Conservation (phyloP, 2,888 invertebrate genomes). For the Hyposoter didymator region DNA sequence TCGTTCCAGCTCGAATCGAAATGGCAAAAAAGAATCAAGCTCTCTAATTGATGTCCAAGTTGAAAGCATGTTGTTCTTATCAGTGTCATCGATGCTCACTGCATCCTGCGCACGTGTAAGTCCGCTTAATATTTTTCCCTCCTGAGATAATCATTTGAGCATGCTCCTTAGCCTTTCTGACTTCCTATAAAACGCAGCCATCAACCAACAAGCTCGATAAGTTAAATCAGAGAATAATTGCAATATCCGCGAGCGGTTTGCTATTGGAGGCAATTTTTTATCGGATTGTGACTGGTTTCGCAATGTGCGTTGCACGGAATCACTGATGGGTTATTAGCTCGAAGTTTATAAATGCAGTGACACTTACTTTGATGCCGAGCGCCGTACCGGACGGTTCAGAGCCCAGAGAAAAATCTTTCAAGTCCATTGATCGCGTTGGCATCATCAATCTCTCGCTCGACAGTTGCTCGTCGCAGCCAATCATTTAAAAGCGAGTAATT, state of each 20-base stretch:
- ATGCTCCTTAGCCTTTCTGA: slow-evolving; percentile 5
- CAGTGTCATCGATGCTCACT: slow-evolving; percentile 16
- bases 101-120: not conserved
- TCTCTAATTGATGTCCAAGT: not conserved
- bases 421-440: not conserved
- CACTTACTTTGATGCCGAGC: not conserved
- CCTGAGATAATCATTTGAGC: not conserved
- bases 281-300: not conserved
- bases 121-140: not conserved
- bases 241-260: not conserved
- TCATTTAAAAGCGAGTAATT: slow-evolving; percentile 57
- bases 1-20: not conserved
- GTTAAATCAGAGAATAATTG: not conserved
- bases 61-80: not conserved
- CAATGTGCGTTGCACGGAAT: not conserved
- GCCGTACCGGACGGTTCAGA: slow-evolving; percentile 11
- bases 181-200: slow-evolving; percentile 12
- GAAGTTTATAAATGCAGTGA: not conserved
- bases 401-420: slow-evolving; percentile 35
- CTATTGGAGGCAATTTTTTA: not conserved
- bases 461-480: slow-evolving; percentile 45
- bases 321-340: slow-evolving; percentile 16
- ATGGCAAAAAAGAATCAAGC: not conserved
- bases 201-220: not conserved
- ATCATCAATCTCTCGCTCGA: slow-evolving; percentile 66